Conservation (phyloP, 2,797 vertebrate species). For the Notolepis coatsorum region DNA sequence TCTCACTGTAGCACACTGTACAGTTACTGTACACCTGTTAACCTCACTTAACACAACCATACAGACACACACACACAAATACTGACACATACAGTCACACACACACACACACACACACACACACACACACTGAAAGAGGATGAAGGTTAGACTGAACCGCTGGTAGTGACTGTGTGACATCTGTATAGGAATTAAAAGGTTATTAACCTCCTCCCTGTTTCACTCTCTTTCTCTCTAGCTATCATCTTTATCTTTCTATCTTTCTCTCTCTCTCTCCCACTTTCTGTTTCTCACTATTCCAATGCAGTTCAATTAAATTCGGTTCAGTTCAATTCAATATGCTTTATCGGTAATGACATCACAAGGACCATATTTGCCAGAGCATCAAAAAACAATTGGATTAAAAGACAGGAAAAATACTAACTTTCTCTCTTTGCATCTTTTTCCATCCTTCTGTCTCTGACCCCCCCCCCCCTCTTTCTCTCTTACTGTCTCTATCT, state of each 20-base stretch:
- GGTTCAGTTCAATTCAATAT: no score
- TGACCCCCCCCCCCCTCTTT: background rate
- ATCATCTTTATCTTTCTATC: background rate
- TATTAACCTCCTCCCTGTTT: background rate
- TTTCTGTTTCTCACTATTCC: no score
- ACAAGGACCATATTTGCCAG: no score
- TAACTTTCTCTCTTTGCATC: background rate
- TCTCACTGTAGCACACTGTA: background rate
- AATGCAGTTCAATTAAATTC: no score
- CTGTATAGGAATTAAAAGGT: background rate
- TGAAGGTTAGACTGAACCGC: no score
- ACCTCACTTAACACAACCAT: background rate
- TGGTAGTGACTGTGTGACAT: background rate
- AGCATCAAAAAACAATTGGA: no score
- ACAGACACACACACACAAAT: background rate
- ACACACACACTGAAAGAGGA: background rate
- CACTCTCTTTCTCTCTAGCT: background rate
- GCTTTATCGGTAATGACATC: no score
- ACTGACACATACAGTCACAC: background rate
- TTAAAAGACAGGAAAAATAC: no score
- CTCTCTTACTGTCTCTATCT: conserved; percentile 16
- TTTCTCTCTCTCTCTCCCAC: background rate
- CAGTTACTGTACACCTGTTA: background rate
- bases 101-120: background rate
- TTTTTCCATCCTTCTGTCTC: background rate